Evolutionary conservation across 1,140 invertebrate genomes (phyloP).

Genomic region (Rhopalosiphum padi): DNA sequence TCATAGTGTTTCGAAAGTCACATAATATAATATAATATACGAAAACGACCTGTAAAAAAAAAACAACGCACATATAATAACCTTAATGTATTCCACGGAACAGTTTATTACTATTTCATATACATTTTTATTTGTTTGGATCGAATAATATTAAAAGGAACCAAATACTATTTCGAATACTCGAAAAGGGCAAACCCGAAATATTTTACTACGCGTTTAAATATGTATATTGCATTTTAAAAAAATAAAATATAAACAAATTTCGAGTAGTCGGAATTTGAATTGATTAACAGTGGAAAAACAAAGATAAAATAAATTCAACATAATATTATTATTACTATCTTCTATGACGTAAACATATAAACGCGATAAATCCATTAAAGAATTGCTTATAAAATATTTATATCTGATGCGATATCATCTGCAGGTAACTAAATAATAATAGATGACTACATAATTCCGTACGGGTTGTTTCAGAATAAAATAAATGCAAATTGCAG

Average conservation of each 20-base stretch:
- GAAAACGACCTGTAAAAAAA: too few relatives aligned
- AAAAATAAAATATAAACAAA: not conserved
- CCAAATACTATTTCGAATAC: not conserved
- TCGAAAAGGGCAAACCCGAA: not conserved
- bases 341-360: not conserved
- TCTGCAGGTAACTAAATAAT: slow-evolving; percentile 4
- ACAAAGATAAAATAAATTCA: not conserved
- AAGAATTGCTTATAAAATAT: slow-evolving; percentile 13
- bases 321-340: not conserved
- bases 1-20: not conserved
- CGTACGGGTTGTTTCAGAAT: not conserved
- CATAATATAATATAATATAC: not conserved
- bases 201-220: not conserved
- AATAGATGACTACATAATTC: not conserved
- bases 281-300: not conserved
- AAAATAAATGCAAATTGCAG: not conserved
- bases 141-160: not conserved
- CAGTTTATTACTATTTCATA: not conserved
- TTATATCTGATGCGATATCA: not conserved
- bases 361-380: not conserved
- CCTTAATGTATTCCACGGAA: too few relatives aligned
- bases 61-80: too few relatives aligned
- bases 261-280: not conserved
- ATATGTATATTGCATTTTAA: not conserved
- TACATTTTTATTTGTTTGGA: not conserved